These are phyloP conservation scores for Amphilophus citrinellus DNA, from an alignment of 2,113 vertebrate species.

Conservation along the genomic window DNA sequence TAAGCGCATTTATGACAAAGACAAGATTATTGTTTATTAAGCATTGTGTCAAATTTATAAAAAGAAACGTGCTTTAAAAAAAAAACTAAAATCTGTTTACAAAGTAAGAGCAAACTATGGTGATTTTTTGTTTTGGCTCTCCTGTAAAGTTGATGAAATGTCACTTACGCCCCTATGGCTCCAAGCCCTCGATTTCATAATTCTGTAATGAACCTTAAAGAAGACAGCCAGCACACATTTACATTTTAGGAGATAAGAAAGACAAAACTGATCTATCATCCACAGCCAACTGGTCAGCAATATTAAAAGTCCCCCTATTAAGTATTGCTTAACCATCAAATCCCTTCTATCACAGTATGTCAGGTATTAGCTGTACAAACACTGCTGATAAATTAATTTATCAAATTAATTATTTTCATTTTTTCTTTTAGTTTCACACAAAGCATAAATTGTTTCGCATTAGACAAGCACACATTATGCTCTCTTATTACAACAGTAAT, in stretches of 20 bases:
- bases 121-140: no score
- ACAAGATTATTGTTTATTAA: no score
- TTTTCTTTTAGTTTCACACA: neutral
- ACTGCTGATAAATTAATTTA: neutral
- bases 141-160: no score
- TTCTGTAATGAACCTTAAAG: neutral
- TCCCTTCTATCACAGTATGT: neutral
- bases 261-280: neutral
- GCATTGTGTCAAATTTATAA: no score
- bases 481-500: neutral
- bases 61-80: no score
- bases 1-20: no score
- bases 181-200: neutral
- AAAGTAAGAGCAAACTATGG: no score
- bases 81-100: no score
- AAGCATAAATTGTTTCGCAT: neutral
- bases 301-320: neutral
- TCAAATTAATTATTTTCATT: neutral
- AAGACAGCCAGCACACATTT: neutral
- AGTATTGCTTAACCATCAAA: neutral
- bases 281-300: neutral
- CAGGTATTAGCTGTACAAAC: neutral
- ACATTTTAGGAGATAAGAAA: neutral
- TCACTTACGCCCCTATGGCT: no score
- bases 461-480: neutral